Percentiles rank a stretch among this genome's conserved stretches.
Evolutionary conservation across 1,140 invertebrate species (phyloP).

Genomic region (Zaprionus kolodkinae): DNA sequence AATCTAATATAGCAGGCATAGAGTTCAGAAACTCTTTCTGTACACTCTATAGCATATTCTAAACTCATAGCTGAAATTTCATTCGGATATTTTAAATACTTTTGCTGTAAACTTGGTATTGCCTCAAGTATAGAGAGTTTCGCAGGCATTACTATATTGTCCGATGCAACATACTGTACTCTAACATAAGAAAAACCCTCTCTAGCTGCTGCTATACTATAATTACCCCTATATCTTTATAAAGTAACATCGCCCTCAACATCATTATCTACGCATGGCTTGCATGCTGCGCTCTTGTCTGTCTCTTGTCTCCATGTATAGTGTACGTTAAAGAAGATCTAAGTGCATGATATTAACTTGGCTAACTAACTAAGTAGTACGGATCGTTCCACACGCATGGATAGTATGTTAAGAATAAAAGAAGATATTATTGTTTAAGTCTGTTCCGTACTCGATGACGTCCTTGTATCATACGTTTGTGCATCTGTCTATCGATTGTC

Average conservation of each 20-base stretch:
- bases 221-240: background rate
- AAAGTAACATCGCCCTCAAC: constrained; percentile 32
- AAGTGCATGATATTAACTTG: constrained; percentile 43
- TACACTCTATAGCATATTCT: background rate
- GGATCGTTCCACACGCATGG: background rate
- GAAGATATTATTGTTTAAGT: background rate
- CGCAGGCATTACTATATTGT: background rate
- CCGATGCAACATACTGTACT: background rate
- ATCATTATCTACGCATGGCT: constrained; percentile 62
- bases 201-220: background rate
- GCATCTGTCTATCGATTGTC: constrained; percentile 61
- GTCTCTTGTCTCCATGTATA: constrained; percentile 55
- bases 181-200: background rate
- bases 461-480: constrained; percentile 67
- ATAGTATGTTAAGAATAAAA: background rate
- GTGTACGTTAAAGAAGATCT: constrained; percentile 1
- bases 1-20: background rate
- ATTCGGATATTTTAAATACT: background rate
- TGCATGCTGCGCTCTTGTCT: constrained; percentile 49
- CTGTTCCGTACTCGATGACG: constrained; percentile 10
- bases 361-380: background rate
- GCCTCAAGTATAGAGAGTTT: background rate
- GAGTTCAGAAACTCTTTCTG: background rate
- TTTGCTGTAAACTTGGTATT: background rate
- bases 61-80: background rate